Conservation (phyloP, 1,140 invertebrate genomes). For the Akabosia matsudoensis region DNA sequence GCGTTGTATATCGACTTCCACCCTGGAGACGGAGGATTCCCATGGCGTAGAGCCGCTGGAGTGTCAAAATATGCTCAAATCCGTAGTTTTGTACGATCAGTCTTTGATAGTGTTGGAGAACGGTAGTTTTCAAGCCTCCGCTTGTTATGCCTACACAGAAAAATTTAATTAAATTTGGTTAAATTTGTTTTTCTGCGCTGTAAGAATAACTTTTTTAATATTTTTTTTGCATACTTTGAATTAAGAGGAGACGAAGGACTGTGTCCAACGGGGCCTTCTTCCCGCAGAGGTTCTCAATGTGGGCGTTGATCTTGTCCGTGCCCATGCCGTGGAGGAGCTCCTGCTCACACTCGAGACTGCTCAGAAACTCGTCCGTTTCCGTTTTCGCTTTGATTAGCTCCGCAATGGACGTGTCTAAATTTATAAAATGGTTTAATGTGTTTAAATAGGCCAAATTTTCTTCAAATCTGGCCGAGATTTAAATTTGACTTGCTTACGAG, state of each 20-base stretch:
- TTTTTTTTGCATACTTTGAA: constrained; percentile 79
- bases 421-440: too few species aligned
- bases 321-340: constrained; percentile 88
- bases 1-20: constrained; percentile 52
- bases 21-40: constrained; percentile 71
- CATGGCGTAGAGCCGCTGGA: constrained; percentile 83
- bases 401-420: constrained; percentile 69
- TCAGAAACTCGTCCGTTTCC: constrained; percentile 63
- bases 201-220: background rate
- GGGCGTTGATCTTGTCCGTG: constrained; percentile 79
- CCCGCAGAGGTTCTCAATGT: constrained; percentile 88
- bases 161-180: background rate
- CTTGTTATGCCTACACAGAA: constrained; percentile 33
- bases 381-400: constrained; percentile 71
- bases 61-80: constrained; percentile 74
- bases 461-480: background rate
- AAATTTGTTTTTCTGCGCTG: background rate
- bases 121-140: constrained; percentile 81
- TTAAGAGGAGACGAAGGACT: constrained; percentile 79
- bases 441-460: background rate
- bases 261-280: constrained; percentile 74
- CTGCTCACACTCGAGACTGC: constrained; percentile 73
- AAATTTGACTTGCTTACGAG: constrained; percentile 55
- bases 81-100: constrained; percentile 91
- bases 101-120: constrained; percentile 86